These are phyloP conservation scores for Melanaphis sacchari DNA, from an alignment of 1,140 invertebrate species.

Conservation along the genomic window DNA sequence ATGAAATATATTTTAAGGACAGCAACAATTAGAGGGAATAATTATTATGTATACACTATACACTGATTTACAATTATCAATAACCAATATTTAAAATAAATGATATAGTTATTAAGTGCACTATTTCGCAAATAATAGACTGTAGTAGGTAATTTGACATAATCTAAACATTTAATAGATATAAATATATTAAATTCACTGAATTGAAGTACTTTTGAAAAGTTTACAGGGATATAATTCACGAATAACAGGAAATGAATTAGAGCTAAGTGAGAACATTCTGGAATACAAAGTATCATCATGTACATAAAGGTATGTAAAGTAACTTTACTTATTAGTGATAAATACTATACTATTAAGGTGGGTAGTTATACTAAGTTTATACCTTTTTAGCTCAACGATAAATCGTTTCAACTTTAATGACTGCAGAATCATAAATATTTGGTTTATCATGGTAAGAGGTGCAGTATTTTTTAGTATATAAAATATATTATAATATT, in stretches of 20 bases:
- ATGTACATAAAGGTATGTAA: neutral
- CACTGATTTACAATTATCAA: neutral
- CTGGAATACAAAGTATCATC: neutral
- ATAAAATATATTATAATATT: neutral
- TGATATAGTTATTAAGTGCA: neutral
- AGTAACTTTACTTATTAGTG: conserved; percentile 13
- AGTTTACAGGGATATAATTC: neutral
- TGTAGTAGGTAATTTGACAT: neutral
- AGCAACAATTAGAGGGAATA: neutral
- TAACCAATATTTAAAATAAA: neutral
- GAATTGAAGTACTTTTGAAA: neutral
- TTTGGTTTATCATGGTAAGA: neutral
- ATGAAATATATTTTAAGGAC: neutral
- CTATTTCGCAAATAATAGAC: neutral
- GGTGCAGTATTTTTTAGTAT: neutral
- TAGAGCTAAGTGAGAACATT: neutral
- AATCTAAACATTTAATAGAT: neutral
- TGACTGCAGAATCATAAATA: neutral
- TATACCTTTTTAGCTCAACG: neutral
- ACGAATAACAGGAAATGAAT: neutral
- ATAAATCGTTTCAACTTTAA: neutral
- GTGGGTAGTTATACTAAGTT: neutral
- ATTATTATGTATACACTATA: neutral
- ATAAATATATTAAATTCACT: neutral
- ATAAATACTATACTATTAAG: neutral